A percentile compares a stretch with the other conserved stretches of the same genome.
Conservation (phyloP, 2,797 vertebrate genomes). For the Huso huso region DNA sequence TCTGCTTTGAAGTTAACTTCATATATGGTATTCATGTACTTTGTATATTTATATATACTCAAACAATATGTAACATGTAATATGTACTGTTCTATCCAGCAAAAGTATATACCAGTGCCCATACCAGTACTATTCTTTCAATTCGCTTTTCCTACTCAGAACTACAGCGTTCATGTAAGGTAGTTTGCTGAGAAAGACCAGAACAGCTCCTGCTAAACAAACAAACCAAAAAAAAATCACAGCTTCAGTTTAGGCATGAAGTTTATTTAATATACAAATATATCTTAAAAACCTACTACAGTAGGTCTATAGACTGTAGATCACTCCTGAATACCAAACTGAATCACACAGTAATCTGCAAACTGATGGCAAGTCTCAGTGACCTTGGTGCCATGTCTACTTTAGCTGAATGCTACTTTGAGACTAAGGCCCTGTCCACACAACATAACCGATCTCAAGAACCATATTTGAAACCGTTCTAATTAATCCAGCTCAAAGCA, state of each 20-base stretch:
- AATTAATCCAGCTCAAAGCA: no score
- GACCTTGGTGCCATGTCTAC: not conserved
- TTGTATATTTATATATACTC: no score
- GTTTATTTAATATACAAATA: not conserved
- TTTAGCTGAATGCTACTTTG: not conserved
- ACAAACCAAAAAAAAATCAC: not conserved
- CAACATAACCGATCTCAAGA: no score
- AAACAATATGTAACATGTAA: no score
- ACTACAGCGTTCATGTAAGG: not conserved
- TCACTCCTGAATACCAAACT: not conserved
- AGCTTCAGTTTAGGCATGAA: not conserved
- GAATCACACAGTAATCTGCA: not conserved
- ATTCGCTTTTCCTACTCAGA: no score
- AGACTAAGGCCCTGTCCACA: not conserved
- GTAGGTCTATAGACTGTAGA: not conserved
- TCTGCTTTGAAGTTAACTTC: no score
- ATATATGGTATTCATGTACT: no score
- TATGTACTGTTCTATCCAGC: no score
- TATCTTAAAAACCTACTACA: not conserved
- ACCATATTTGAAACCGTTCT: no score
- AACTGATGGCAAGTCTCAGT: not conserved
- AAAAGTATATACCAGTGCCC: no score
- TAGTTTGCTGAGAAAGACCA: not conserved
- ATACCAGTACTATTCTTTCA: no score
- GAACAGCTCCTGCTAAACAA: not conserved